Conservation (phyloP, 1,140 invertebrate genomes). For the Lithobius niger region DNA sequence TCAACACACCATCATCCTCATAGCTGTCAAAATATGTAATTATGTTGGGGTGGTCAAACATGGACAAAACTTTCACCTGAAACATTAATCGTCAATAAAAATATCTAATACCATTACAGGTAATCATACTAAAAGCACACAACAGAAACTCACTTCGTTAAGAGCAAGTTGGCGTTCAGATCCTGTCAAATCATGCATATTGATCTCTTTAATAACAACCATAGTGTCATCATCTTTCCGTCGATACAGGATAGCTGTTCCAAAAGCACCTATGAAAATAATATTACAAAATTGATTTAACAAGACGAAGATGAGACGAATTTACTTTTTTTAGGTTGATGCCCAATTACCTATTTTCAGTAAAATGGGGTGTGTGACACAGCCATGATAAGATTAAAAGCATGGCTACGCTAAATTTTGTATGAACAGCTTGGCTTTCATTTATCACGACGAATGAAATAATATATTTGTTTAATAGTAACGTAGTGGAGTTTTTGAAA, state of each 20-base stretch:
- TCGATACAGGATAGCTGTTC: conserved; percentile 53
- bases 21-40: conserved; percentile 60
- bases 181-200: conserved; percentile 52
- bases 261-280: conserved; percentile 49
- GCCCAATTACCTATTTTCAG: neutral
- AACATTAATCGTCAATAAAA: conserved; percentile 1
- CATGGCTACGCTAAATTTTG: neutral
- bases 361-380: neutral
- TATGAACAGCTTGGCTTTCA: neutral
- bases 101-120: neutral
- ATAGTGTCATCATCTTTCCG: conserved; percentile 47
- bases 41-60: conserved; percentile 59
- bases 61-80: conserved; percentile 45
- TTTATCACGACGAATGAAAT: neutral
- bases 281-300: neutral
- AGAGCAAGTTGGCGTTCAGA: conserved; percentile 53
- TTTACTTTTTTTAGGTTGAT: conserved; percentile 10
- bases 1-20: conserved; percentile 52
- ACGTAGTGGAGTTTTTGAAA: no score
- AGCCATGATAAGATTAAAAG: neutral
- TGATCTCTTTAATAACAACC: conserved; percentile 63
- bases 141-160: conserved; percentile 47
- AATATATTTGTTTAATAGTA: no score
- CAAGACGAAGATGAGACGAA: neutral
- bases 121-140: neutral